Evolutionary conservation across 2,888 invertebrate species (phyloP), one percentile per base, ranked within the genome.

Genomic region (Orgyia antiqua): DNA sequence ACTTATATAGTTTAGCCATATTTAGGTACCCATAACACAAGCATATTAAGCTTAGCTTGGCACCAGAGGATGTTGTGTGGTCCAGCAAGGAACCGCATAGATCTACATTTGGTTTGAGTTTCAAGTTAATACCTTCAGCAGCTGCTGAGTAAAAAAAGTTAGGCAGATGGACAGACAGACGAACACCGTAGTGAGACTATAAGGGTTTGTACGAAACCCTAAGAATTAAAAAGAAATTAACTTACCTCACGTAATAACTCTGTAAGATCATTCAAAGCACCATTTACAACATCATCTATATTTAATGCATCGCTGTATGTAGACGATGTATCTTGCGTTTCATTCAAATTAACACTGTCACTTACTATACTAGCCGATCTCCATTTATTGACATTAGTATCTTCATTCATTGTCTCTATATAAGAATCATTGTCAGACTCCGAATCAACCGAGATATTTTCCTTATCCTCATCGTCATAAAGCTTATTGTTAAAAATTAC

Each of bases 191-290:
- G n/a, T n/a, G n/a, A n/a, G n/a, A n/a, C n/a, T n/a, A n/a, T n/a
- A n/a, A n/a, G n/a, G n/a, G n/a, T n/a, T n/a, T n/a, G n/a, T n/a
- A n/a, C n/a, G n/a, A n/a, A n/a, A n/a, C n/a, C n/a, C n/a, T n/a
- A 20, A n/a, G 9, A 6, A 20, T 20, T 3, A 20, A 20, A 11
- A 17, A 2, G 11, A 10, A 27, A 28, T 6, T 13, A 1, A 9
- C 61, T 68, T 59, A 89, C 89, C 68, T 89, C 88, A 31, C 70
- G 53, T 37, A 89, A 62, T 27, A 90, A 45, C 33, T 84, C 79
- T 0, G 86, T 77, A 10, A 89, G 54, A 55, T 89, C 89, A 44
- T 70, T 75, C 40, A 89, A 49, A 0, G 88, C 87, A 2, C 86
- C 88, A 1, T 70, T 47, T 0, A 88, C 60, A 13, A 88, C 33